These are phyloP conservation scores for Drosophila fulvimacula DNA, from an alignment of 2,888 invertebrate genomes.

Conservation along the genomic window DNA sequence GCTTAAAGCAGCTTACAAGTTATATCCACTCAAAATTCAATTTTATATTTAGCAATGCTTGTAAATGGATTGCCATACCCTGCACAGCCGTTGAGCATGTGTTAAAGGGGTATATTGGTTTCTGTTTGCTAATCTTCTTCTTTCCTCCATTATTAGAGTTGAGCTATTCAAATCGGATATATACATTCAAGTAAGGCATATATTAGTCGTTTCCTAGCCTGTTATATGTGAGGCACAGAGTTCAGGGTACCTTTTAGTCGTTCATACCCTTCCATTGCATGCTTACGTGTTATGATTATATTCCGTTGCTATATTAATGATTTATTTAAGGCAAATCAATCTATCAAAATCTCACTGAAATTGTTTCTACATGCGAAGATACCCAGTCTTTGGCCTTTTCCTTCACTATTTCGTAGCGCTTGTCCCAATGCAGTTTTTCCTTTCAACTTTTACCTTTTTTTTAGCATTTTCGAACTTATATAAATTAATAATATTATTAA, in stretches of 20 bases:
- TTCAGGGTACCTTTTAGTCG: neutral
- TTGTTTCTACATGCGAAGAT: neutral
- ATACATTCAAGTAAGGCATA: too few relatives aligned
- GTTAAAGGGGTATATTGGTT: neutral
- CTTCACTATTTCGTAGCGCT: neutral
- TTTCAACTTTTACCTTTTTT: too few relatives aligned
- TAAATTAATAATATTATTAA: too few relatives aligned
- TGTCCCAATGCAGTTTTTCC: neutral
- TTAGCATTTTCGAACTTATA: too few relatives aligned
- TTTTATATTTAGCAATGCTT: constrained; percentile 6
- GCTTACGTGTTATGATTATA: neutral
- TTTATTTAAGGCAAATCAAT: neutral
- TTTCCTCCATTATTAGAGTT: too few relatives aligned
- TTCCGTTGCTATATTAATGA: constrained; percentile 3
- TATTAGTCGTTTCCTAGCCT: too few relatives aligned
- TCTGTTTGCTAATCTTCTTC: too few relatives aligned
- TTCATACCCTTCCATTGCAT: neutral
- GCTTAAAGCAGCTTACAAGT: constrained; percentile 5
- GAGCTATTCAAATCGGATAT: neutral
- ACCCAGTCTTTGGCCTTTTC: neutral
- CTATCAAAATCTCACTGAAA: neutral
- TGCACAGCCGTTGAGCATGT: neutral
- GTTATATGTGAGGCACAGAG: too few relatives aligned
- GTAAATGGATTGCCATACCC: neutral
- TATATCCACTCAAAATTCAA: neutral